A percentile compares a stretch with the other conserved stretches of the same genome.
These are phyloP conservation scores for Philopedon plagiatum DNA, from an alignment of 2,888 invertebrate genomes.

Conservation along the genomic window DNA sequence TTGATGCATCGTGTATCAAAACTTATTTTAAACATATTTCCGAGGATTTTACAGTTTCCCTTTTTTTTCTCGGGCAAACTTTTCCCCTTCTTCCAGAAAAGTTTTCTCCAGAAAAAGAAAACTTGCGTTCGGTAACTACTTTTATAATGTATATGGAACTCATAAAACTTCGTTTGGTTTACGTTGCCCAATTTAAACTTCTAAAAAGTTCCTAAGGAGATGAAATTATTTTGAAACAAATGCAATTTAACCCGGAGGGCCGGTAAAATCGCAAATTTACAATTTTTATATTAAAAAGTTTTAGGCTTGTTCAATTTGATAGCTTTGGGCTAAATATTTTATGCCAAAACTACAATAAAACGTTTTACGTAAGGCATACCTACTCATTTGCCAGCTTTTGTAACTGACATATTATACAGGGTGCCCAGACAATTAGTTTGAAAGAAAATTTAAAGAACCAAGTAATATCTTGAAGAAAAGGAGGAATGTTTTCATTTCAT, in stretches of 20 bases:
- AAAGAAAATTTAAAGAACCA: too few species aligned
- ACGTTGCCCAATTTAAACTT: conserved; percentile 66
- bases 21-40: conserved; percentile 46
- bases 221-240: conserved; percentile 67
- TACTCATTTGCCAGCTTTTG: neutral
- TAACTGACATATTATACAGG: too few species aligned
- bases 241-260: conserved; percentile 60
- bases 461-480: too few species aligned
- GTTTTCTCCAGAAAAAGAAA: conserved; percentile 54
- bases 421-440: too few species aligned
- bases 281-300: conserved; percentile 50
- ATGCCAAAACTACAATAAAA: neutral
- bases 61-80: conserved; percentile 36
- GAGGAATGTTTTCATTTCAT: too few species aligned
- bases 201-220: conserved; percentile 64
- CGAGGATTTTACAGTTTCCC: conserved; percentile 25
- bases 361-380: neutral
- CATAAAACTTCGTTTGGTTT: conserved; percentile 66
- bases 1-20: conserved; percentile 53
- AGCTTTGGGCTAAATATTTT: conserved; percentile 4
- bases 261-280: conserved; percentile 48
- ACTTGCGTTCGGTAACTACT: conserved; percentile 62
- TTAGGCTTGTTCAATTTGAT: conserved; percentile 30
- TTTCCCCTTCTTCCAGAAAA: conserved; percentile 58
- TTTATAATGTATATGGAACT: conserved; percentile 66